A percentile compares a stretch with the other conserved stretches of the same genome.
phyloP scores from a whole-genome alignment of 64 coral and sea anemone genomes.

The Trachythela sp. region DNA sequence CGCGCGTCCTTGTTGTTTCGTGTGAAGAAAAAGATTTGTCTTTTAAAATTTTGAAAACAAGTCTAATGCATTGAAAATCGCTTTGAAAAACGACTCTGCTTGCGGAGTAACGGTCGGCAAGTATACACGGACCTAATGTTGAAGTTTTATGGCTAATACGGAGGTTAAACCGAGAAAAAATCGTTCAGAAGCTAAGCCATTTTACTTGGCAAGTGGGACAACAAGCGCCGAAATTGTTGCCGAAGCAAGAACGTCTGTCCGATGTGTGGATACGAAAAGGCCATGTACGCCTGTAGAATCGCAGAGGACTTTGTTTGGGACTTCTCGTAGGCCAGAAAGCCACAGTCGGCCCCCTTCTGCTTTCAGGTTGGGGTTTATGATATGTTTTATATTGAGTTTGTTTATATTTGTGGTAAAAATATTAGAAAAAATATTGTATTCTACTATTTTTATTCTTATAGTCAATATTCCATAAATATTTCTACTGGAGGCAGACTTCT shows the following conservation, averaged over 20 bases:
- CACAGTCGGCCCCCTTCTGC: not conserved
- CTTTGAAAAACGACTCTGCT: not conserved
- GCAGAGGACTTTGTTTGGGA: not conserved
- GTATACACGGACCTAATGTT: not conserved
- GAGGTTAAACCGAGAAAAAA: not conserved
- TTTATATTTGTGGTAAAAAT: not conserved
- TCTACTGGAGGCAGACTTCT: too few relatives aligned
- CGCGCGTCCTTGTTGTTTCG: not conserved
- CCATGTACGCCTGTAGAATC: not conserved
- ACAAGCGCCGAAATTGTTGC: not conserved
- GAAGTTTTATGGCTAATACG: not conserved
- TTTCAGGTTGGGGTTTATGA: not conserved
- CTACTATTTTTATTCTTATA: not conserved
- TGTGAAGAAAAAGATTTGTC: not conserved
- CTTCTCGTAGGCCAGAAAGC: not conserved
- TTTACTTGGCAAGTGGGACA: not conserved
- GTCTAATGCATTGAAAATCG: not conserved
- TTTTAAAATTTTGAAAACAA: not conserved
- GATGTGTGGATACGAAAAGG: not conserved
- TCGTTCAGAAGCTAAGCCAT: not conserved
- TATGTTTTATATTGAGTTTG: not conserved
- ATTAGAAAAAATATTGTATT: not conserved
- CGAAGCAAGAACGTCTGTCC: conserved; percentile 15
- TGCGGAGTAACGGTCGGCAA: not conserved
- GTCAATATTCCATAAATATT: too few relatives aligned